Evolutionary conservation across 2,888 invertebrate species (phyloP), one percentile per base, ranked within the genome.

Genomic region (Philopedon plagiatum): DNA sequence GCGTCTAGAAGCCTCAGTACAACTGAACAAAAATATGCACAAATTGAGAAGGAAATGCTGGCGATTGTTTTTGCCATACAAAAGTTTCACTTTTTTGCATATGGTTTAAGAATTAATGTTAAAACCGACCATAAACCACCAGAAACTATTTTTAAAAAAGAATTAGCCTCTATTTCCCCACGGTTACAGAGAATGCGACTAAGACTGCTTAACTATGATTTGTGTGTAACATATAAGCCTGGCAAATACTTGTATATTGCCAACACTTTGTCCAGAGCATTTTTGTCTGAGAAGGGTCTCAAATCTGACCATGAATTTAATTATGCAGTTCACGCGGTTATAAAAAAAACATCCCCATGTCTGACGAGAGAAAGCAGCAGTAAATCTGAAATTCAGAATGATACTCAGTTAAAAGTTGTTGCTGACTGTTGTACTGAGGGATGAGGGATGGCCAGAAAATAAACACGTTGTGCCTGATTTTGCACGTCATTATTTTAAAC

Each of bases 11-110:
- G 77, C 18, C 62, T 83, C 15, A 80, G 73, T 11, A 51, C 71
- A 26, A 75, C 78, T 32, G 82, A 83, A 64, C 75, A 78, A 81
- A 78, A 37, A 67, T 83, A 81, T 76, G 76, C 83, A 5, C 83
- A 85, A 77, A 83, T 85, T 7, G 83, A 85, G 76, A 84, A 84
- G 23, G 71, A 82, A 84, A 76, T 68, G 81, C 1, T 75, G 83
- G 57, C 81, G 81, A 49, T 80, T 82, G 32, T 81, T 2, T 60
- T 49, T 56, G 69, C 80, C 68, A 67, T 15, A 18, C 54, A 67
- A 1, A 67, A 49, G 15, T 67, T 71, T 67, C 63, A 71, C 23
- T 71, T 44, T 58, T 57, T 71, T n/a, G 39, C 54, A 0, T 65
- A 68, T 54, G 71, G 66, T 21, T 19, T 63, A n/a, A 71, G 39